Conservation (phyloP, 2,888 invertebrate genomes). For the Myathropa florea region DNA sequence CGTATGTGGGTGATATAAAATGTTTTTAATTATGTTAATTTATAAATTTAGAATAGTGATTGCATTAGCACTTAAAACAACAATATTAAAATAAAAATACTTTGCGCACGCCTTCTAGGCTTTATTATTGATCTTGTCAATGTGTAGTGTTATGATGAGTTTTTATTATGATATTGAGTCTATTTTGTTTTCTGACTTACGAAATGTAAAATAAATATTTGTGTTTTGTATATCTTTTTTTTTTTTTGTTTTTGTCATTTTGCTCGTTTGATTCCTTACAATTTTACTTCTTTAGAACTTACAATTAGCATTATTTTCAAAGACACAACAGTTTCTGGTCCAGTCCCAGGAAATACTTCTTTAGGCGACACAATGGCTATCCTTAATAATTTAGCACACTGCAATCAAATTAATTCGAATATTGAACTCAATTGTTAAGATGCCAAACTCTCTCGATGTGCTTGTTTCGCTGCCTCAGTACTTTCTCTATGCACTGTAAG, state of each 20-base stretch:
- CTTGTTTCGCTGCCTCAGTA: conserved; percentile 71
- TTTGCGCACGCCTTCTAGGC: conserved; percentile 69
- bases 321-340: conserved; percentile 81
- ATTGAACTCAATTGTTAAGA: conserved; percentile 71
- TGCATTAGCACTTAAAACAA: conserved; percentile 64
- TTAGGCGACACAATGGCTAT: conserved; percentile 70
- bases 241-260: conserved; percentile 61
- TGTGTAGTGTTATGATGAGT: conserved; percentile 42
- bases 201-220: conserved; percentile 70
- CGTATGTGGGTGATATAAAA: not conserved
- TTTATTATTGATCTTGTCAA: conserved; percentile 44
- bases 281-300: conserved; percentile 71
- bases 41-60: conserved; percentile 65
- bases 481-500: conserved; percentile 75
- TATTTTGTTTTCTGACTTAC: conserved; percentile 65
- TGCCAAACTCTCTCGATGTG: conserved; percentile 71
- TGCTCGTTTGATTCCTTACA: conserved; percentile 66
- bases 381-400: conserved; percentile 77
- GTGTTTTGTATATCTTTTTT: conserved; percentile 60
- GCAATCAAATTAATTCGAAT: conserved; percentile 71
- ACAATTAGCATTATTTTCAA: conserved; percentile 75
- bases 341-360: conserved; percentile 80
- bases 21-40: too few species aligned
- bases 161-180: conserved; percentile 49
- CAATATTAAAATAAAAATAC: conserved; percentile 66